Conservation (phyloP, 2,113 vertebrate species). For the Ranitomeya variabilis region DNA sequence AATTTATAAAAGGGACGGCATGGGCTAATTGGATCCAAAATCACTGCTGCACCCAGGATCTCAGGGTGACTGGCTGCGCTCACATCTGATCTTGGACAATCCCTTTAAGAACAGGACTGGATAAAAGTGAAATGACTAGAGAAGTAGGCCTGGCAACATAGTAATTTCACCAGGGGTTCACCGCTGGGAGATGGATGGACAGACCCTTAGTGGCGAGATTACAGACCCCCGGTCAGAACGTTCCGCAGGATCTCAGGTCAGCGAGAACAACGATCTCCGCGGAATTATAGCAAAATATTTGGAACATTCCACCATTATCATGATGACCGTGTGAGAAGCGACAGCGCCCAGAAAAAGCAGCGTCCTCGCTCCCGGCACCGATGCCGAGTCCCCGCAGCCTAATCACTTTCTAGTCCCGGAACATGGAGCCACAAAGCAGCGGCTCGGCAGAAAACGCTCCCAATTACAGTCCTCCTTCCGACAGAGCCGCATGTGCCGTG, state of each 20-base stretch:
- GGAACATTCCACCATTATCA: not conserved
- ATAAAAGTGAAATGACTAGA: too few species aligned
- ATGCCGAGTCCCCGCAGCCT: constrained; percentile 18
- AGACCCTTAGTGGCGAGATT: too few species aligned
- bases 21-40: too few species aligned
- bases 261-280: not conserved
- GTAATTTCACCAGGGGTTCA: too few species aligned
- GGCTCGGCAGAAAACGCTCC: not conserved
- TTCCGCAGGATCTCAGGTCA: not conserved
- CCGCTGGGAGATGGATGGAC: too few species aligned
- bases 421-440: not conserved
- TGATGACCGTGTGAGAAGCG: not conserved
- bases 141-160: too few species aligned
- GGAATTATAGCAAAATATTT: not conserved
- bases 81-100: too few species aligned
- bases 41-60: too few species aligned
- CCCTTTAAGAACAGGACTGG: too few species aligned
- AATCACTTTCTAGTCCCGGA: constrained; percentile 20
- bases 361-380: not conserved
- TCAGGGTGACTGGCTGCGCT: too few species aligned
- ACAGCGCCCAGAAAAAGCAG: not conserved
- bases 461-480: constrained; percentile 31
- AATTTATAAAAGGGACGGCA: too few species aligned
- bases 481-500: not conserved
- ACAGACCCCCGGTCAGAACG: not conserved